phyloP scores from a whole-genome alignment of 2,797 vertebrate genomes.

The Phrynocephalus forsythii region DNA sequence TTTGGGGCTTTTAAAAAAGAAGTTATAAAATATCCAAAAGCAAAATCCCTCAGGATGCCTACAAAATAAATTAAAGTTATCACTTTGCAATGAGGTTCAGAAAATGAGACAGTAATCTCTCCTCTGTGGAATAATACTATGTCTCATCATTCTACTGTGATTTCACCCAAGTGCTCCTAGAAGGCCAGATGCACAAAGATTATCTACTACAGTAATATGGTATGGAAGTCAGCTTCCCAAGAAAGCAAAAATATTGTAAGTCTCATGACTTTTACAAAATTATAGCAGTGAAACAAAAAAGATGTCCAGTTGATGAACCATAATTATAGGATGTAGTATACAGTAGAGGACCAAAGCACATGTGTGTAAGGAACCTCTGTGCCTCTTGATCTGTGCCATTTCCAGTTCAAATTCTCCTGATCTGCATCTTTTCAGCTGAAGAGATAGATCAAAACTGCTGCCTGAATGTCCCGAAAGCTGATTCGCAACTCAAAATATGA shows the following conservation, averaged over 20 bases:
- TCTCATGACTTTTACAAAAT: not conserved
- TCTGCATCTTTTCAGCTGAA: not conserved
- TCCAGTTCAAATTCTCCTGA: not conserved
- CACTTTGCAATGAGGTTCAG: not conserved
- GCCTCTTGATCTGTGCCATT: not conserved
- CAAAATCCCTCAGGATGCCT: not conserved
- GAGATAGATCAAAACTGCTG: not conserved
- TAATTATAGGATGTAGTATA: not conserved
- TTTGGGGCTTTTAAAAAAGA: not conserved
- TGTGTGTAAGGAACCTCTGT: not conserved
- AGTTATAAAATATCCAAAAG: slow-evolving; percentile 12
- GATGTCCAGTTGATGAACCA: too few species aligned
- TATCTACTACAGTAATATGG: not conserved
- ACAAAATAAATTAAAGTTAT: slow-evolving; percentile 19
- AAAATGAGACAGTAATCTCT: slow-evolving; percentile 1
- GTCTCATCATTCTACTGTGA: not conserved
- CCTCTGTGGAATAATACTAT: not conserved
- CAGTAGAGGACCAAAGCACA: not conserved
- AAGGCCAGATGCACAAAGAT: not conserved
- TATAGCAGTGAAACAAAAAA: not conserved
- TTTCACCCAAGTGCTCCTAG: not conserved
- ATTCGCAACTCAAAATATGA: not conserved
- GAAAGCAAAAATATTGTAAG: not conserved
- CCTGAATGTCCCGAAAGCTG: not conserved
- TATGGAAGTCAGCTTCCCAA: not conserved